Conservation (phyloP, 2,888 invertebrate genomes). For the Mythimna albipuncta region DNA sequence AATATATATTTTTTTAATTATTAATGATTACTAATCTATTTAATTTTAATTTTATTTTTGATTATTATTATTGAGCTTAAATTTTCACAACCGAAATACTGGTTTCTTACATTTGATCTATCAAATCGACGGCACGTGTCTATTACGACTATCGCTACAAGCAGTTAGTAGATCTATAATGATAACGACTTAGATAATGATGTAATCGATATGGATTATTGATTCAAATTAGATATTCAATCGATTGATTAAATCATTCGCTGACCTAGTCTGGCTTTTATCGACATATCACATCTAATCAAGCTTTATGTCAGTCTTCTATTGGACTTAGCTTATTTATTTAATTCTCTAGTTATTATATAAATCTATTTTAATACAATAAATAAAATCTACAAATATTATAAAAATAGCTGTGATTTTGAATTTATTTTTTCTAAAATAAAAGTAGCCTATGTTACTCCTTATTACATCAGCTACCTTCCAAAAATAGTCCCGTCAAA, state of each 20-base stretch:
- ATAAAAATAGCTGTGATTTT: too few species aligned
- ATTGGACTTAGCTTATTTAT: background rate
- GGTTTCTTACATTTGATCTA: background rate
- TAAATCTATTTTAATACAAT: background rate
- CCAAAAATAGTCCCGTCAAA: too few species aligned
- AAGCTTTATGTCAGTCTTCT: background rate
- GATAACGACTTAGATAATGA: slow-evolving; percentile 17
- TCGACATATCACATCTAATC: slow-evolving; percentile 24
- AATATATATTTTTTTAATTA: too few species aligned
- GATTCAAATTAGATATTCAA: slow-evolving; percentile 34
- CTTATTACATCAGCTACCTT: too few species aligned
- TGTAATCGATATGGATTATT: slow-evolving; percentile 37
- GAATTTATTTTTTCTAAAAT: too few species aligned
- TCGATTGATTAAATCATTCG: slow-evolving; percentile 19
- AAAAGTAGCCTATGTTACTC: too few species aligned
- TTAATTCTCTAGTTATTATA: background rate
- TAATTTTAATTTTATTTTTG: too few species aligned
- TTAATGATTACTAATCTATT: too few species aligned
- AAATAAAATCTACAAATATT: background rate
- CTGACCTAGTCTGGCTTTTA: slow-evolving; percentile 26
- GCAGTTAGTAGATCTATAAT: slow-evolving; percentile 30
- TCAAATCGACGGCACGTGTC: background rate
- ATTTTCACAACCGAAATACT: slow-evolving; percentile 27
- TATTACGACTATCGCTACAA: slow-evolving; percentile 26
- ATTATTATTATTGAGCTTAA: background rate